Evolutionary conservation across 35 echinoderm and acorn worm species (phyloP).

Genomic region (Strongylocentrotus purpuratus): DNA sequence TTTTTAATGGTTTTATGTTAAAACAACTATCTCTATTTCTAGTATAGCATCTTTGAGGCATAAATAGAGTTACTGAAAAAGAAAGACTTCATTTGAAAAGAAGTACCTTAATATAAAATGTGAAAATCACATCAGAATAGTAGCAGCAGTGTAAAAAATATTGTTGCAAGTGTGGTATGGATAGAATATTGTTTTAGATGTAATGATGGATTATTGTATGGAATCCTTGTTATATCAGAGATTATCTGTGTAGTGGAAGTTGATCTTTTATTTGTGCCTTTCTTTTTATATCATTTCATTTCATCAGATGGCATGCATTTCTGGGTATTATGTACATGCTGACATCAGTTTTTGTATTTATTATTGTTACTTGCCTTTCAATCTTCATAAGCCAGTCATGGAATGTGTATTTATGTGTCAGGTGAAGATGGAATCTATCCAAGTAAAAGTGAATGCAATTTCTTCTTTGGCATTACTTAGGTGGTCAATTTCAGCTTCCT

Average conservation of each 20-base stretch:
- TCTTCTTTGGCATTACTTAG: neutral
- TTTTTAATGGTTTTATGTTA: neutral
- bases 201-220: neutral
- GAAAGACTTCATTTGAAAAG: neutral
- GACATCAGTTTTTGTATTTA: neutral
- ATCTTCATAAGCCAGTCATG: neutral
- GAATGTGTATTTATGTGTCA: neutral
- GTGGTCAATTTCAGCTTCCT: neutral
- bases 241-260: neutral
- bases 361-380: constrained; percentile 5
- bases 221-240: neutral
- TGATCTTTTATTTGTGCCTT: neutral
- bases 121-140: neutral
- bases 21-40: neutral
- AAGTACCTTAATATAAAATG: neutral
- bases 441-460: neutral
- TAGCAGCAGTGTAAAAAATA: neutral
- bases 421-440: neutral
- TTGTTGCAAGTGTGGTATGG: neutral
- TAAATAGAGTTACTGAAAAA: neutral
- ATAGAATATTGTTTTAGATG: neutral
- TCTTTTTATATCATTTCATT: constrained; percentile 7
- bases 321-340: neutral
- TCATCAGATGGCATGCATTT: neutral
- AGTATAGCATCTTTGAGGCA: neutral